Evolutionary conservation across 2,888 invertebrate species (phyloP).

Genomic region (Sarcophaga variegata): DNA sequence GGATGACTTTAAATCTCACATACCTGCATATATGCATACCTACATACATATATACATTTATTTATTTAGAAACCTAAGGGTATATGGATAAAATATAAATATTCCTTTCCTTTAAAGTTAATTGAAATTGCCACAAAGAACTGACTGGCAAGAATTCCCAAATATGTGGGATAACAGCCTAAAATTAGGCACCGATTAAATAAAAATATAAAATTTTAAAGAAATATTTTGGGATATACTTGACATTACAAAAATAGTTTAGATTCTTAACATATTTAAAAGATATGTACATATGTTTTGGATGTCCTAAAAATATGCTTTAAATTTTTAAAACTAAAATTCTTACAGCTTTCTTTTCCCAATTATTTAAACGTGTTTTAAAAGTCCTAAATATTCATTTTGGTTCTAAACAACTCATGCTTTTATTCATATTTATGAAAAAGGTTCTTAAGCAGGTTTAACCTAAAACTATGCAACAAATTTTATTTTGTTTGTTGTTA

Average conservation of each 20-base stretch:
- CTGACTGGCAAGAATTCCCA: neutral
- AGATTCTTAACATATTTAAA: neutral
- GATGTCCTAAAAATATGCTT: neutral
- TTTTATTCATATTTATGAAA: neutral
- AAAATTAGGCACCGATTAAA: neutral
- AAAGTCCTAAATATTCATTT: neutral
- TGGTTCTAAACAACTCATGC: neutral
- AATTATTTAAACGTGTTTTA: neutral
- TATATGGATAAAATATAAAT: slow-evolving; percentile 22
- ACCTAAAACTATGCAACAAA: slow-evolving; percentile 17
- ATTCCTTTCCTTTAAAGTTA: slow-evolving; percentile 47
- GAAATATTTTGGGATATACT: neutral
- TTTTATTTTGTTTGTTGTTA: neutral
- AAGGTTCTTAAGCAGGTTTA: neutral
- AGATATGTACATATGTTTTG: neutral
- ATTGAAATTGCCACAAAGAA: slow-evolving; percentile 47
- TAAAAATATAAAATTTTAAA: neutral
- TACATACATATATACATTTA: neutral
- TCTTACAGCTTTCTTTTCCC: neutral
- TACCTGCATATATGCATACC: slow-evolving; percentile 7
- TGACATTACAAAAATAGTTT: neutral
- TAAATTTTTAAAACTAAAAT: neutral
- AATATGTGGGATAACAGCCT: neutral
- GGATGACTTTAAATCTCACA: slow-evolving; percentile 41
- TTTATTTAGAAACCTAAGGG: slow-evolving; percentile 41